These are phyloP conservation scores for Acanthis flammea DNA, from an alignment of 2,797 vertebrate genomes.

Conservation along the genomic window DNA sequence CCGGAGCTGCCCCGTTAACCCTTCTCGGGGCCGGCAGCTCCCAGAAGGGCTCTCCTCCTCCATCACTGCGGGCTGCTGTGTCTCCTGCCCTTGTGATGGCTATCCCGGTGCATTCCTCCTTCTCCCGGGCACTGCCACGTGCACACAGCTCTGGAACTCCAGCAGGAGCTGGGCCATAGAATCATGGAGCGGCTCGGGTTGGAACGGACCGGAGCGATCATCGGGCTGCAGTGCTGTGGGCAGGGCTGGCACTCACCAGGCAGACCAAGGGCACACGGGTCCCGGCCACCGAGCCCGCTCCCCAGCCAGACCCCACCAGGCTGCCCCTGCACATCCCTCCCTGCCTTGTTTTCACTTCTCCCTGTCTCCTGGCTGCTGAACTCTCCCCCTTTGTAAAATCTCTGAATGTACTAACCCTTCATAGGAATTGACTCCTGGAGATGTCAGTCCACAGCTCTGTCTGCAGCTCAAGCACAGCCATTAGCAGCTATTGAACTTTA, in stretches of 20 bases:
- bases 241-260: neutral
- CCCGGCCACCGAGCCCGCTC: rapidly evolving
- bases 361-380: neutral
- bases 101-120: rapidly evolving
- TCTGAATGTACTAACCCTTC: rapidly evolving
- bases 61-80: rapidly evolving
- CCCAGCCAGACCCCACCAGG: neutral
- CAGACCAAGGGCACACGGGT: rapidly evolving
- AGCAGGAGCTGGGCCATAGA: rapidly evolving
- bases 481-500: neutral
- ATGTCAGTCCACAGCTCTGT: neutral
- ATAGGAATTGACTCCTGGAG: neutral
- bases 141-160: rapidly evolving
- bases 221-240: rapidly evolving
- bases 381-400: neutral
- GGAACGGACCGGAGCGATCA: rapidly evolving
- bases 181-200: rapidly evolving
- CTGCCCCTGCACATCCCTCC: neutral
- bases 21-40: rapidly evolving
- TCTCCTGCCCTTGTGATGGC: neutral
- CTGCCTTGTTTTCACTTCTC: neutral
- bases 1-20: neutral
- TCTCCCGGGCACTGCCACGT: neutral
- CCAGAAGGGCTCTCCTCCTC: neutral
- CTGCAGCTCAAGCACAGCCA: neutral